Evolutionary conservation across 2,797 vertebrate species (phyloP), one percentile per base, ranked within the genome.

Genomic region (Neomorphus geoffroyi): DNA sequence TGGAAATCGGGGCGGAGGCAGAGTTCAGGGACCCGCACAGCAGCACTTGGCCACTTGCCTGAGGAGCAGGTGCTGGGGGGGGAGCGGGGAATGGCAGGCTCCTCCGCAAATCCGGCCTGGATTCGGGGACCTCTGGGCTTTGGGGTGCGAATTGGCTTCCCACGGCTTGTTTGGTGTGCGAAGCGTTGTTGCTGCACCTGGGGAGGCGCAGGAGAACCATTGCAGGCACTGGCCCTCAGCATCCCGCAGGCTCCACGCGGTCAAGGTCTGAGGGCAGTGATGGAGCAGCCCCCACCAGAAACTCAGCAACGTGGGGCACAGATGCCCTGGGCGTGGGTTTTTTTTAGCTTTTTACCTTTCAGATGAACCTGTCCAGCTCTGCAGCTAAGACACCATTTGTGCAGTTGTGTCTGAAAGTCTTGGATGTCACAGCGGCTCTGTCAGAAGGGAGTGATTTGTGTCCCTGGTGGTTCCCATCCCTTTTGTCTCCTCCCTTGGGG

Each of bases 41-140:
- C 97, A 62, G 92, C 61, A 16, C 92, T 97, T 98, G 98, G 98
- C 97, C 96, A 18, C 85, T 54, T 90, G 97, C 97, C 97, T 62
- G 86, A 28, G 93, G 85, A 97, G 97, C 97, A 97, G 98, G 97
- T 98, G 97, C 97, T 93, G 93, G 80, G 91, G 92, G 86, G 57
- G 88, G 37, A 51, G 69, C 61, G 9, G 82, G 75, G 87, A 91
- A 56, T 45, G 13, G 13, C 77, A 60, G 84, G 94, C 93, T 82
- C 94, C 96, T 90, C 89, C 87, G 32, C 79, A 98, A 97, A 97
- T 89, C 95, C 12, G 97, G 96, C 96, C 97, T 97, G 98, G 97
- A 98, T 96, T 67, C 18, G 32, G 75, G n/a, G 53, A 53, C 88
- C 82, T 32, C 50, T 13, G 65, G 51, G 58, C 90, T 70, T 11